Base-by-base conservation (phyloP, 2,888 invertebrate species). In the Aphidius colemani region DNA sequence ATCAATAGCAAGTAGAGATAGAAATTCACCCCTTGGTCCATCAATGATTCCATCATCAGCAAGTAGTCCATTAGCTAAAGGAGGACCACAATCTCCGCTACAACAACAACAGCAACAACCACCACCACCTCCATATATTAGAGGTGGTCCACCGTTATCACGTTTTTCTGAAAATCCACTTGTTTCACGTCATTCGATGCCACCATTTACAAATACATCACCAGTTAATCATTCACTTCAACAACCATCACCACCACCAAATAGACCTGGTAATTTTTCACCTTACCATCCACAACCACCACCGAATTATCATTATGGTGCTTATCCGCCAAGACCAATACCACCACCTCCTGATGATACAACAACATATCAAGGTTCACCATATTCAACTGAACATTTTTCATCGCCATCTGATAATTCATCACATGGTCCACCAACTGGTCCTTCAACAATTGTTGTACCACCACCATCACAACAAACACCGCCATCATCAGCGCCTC, bases 281-380 rank as follows among this genome's bases (percentile, higher is more conserved):
- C 83, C 84, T 43, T 84, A 83, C 70, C 84, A 83, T 72, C 82
- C 83, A n/a, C 82, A 81, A n/a, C 82, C 82, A 7, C 84, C 84
- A 4, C 83, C 84, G 0, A 83, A 80, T 71, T 84, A 84, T 70
- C 83, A 83, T 66, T 85, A 83, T 69, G 82, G 83, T 61, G 80
- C 83, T 57, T 84, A 83, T 67, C 83, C 84, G 10, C 83, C 82
- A 2, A 30, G 30, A 30, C 30, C 30, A 30, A 30, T 30, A 30
- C 83, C 83, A 2, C 79, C 82, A 2, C 78, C 83, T 3, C 78
- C 83, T 40, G 83, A 83, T 57, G 83, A 83, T 49, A 79, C 79
- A 4, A 78, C 81, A 3, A 78, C 81, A 48, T 84, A 84, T 71
- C 84, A 84, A 64, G 81, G 78, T 56, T 79, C 83, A 30, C 79